Conservation (phyloP, 2,797 vertebrate species). For the Paramormyrops hopkinsi region DNA sequence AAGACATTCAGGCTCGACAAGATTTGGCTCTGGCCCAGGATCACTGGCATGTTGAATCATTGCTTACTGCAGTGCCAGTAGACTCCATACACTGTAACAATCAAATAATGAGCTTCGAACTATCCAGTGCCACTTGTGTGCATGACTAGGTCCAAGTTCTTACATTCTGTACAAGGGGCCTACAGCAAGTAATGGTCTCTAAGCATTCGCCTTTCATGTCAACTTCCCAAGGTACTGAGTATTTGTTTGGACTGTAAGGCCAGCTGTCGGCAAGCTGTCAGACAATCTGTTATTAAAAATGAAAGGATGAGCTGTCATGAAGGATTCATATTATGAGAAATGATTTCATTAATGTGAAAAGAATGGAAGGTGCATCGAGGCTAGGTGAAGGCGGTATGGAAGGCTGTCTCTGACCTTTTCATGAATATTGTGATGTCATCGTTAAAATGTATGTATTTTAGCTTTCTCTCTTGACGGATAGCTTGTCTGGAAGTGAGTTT, state of each 20-base stretch:
- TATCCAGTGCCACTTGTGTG: background rate
- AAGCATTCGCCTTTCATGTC: background rate
- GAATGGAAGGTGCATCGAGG: background rate
- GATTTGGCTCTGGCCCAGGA: background rate
- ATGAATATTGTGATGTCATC: conserved; percentile 14
- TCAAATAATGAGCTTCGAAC: background rate
- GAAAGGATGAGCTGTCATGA: background rate
- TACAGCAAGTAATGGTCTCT: no score
- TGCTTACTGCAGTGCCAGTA: background rate
- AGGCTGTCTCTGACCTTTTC: conserved; percentile 22
- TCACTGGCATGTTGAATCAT: background rate
- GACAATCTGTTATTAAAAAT: conserved; percentile 9
- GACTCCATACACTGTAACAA: background rate
- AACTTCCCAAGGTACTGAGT: background rate
- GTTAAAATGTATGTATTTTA: conserved; percentile 25
- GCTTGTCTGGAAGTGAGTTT: conserved; percentile 18
- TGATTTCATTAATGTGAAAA: conserved; percentile 11
- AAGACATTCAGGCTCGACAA: background rate
- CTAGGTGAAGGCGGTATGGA: background rate
- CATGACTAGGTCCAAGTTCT: background rate
- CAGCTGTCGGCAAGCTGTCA: background rate
- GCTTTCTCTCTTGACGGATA: conserved; percentile 9
- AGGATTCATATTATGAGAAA: background rate
- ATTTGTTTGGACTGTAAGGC: conserved; percentile 10
- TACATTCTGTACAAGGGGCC: background rate